phyloP scores from a whole-genome alignment of 1,140 invertebrate species.

The Pseudomyrmex sp. region DNA sequence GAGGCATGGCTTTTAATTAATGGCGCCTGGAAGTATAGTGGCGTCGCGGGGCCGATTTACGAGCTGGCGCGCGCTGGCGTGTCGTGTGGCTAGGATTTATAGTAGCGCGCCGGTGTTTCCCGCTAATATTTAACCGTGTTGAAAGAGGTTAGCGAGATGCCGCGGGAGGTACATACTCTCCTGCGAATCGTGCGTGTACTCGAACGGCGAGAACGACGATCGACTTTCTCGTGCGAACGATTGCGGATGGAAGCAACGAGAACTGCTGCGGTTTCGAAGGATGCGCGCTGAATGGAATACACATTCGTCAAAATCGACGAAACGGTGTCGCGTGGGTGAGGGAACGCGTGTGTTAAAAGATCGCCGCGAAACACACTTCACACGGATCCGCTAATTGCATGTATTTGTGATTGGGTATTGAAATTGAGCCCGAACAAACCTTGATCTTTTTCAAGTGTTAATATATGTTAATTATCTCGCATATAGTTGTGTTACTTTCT shows the following conservation, averaged over 20 bases:
- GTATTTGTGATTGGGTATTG: too few relatives aligned
- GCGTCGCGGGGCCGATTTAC: conserved; percentile 75
- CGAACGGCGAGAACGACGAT: conserved; percentile 40
- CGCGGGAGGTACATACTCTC: conserved; percentile 41
- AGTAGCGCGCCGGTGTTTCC: conserved; percentile 60
- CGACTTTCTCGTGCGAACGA: conserved; percentile 50
- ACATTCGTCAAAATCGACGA: too few relatives aligned
- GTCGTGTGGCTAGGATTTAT: conserved; percentile 69
- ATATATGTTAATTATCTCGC: too few relatives aligned
- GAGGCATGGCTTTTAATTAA: conserved; percentile 72
- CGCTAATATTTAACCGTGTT: conserved; percentile 70
- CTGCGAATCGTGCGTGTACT: conserved; percentile 39
- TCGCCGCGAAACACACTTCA: too few relatives aligned
- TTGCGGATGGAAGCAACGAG: neutral
- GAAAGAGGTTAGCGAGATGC: conserved; percentile 58
- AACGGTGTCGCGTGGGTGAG: too few relatives aligned
- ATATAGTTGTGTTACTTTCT: too few relatives aligned
- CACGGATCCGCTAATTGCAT: too few relatives aligned
- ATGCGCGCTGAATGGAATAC: too few relatives aligned
- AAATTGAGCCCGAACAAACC: too few relatives aligned
- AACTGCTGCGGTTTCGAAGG: too few relatives aligned
- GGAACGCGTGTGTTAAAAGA: too few relatives aligned
- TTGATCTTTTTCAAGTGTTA: too few relatives aligned
- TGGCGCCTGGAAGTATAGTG: conserved; percentile 65
- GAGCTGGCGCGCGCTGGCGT: conserved; percentile 57